These are phyloP conservation scores for Adelosebastes latens DNA, from an alignment of 2,797 vertebrate species.

Conservation along the genomic window DNA sequence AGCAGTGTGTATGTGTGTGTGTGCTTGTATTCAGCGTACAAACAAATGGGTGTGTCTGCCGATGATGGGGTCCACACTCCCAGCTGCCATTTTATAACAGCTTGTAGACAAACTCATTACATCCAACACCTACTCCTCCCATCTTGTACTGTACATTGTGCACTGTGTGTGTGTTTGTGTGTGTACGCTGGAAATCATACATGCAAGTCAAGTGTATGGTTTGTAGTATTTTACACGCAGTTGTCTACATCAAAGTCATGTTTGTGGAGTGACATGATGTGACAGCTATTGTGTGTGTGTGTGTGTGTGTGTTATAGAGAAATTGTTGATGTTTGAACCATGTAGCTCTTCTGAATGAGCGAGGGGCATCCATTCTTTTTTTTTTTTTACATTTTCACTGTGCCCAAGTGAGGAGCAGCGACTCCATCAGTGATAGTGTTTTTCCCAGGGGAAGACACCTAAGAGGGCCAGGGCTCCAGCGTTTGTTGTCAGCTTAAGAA, in stretches of 20 bases:
- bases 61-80: constrained; percentile 65
- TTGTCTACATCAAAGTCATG: constrained; percentile 20
- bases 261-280: constrained; percentile 21
- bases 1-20: constrained; percentile 26
- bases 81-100: constrained; percentile 75
- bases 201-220: constrained; percentile 42
- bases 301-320: background rate
- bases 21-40: constrained; percentile 13
- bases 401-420: constrained; percentile 7
- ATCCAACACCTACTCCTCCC: constrained; percentile 69
- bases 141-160: constrained; percentile 32
- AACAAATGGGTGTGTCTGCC: constrained; percentile 38
- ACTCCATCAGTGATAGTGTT: constrained; percentile 22
- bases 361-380: background rate
- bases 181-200: background rate
- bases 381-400: background rate
- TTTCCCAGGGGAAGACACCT: constrained; percentile 19
- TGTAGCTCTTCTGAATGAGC: background rate
- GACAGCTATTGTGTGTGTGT: too few relatives aligned
- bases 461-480: constrained; percentile 2
- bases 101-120: constrained; percentile 78
- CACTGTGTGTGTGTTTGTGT: too few relatives aligned
- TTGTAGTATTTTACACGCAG: constrained; percentile 47
- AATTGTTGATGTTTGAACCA: constrained; percentile 2
- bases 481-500: constrained; percentile 47